Conservation (phyloP, 2,888 invertebrate species). For the Noctua fimbriata region DNA sequence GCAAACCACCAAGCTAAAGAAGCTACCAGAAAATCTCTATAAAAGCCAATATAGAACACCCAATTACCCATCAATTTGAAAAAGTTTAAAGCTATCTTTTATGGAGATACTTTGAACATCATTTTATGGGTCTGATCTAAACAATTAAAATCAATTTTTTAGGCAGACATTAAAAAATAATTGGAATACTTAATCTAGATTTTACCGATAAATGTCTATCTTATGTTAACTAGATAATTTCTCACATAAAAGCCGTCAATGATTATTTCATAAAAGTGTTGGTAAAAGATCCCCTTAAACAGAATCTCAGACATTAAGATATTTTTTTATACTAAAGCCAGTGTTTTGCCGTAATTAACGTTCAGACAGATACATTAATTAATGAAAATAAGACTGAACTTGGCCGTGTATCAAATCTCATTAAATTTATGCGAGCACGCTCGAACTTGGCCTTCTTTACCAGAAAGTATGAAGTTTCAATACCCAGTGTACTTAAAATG, state of each 20-base stretch:
- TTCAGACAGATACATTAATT: slow-evolving; percentile 52
- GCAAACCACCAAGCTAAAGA: neutral
- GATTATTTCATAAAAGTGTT: neutral
- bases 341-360: slow-evolving; percentile 45
- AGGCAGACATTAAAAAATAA: slow-evolving; percentile 16
- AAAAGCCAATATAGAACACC: neutral
- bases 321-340: slow-evolving; percentile 1
- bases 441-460: slow-evolving; percentile 56
- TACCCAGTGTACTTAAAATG: slow-evolving; percentile 18
- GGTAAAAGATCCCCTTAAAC: slow-evolving; percentile 7
- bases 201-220: slow-evolving; percentile 10
- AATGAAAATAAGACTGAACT: slow-evolving; percentile 60
- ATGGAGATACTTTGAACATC: neutral
- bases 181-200: slow-evolving; percentile 19
- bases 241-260: slow-evolving; percentile 7
- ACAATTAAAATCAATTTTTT: slow-evolving; percentile 23
- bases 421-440: slow-evolving; percentile 38
- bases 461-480: slow-evolving; percentile 33
- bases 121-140: slow-evolving; percentile 39
- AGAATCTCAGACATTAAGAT: slow-evolving; percentile 14
- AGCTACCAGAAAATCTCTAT: neutral
- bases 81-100: slow-evolving; percentile 4
- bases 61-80: neutral
- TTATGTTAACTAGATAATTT: neutral
- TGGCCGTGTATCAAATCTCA: slow-evolving; percentile 53